Evolutionary conservation across 2,113 vertebrate species (phyloP).

Genomic region (Mesocricetus auratus): DNA sequence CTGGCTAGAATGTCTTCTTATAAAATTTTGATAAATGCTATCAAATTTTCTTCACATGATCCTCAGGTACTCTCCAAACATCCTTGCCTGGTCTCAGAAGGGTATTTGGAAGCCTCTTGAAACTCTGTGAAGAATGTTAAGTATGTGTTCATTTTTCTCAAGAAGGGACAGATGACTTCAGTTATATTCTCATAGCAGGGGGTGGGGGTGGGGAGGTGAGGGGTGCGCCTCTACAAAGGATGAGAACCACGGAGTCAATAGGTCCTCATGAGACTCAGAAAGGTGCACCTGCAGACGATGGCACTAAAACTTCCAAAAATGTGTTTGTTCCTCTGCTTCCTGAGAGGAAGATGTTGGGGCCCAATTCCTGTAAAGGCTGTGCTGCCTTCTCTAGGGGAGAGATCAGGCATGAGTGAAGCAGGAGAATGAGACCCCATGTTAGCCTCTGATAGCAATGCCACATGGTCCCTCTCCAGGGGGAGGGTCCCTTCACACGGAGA

Average conservation of each 20-base stretch:
- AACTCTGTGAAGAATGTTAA: slow-evolving; percentile 24
- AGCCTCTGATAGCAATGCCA: background rate
- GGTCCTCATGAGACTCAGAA: background rate
- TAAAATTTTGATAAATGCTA: background rate
- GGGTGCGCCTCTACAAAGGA: background rate
- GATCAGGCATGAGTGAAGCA: background rate
- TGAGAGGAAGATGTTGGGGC: background rate
- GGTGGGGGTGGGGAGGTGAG: background rate
- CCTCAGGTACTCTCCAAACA: background rate
- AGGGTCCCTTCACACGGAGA: background rate
- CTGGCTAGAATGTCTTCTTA: background rate
- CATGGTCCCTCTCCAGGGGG: background rate
- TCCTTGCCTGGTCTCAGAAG: background rate
- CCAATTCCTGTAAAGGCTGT: background rate
- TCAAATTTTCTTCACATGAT: background rate
- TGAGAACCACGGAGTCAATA: background rate
- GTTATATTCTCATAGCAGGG: background rate
- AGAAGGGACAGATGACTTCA: background rate
- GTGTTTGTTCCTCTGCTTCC: background rate
- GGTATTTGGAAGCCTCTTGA: background rate
- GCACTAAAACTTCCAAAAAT: background rate
- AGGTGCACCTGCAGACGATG: background rate
- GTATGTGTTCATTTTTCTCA: background rate
- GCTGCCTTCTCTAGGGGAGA: background rate
- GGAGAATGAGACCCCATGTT: background rate